These are phyloP conservation scores for Lagria hirta DNA, from an alignment of 2,888 invertebrate species.

Conservation along the genomic window DNA sequence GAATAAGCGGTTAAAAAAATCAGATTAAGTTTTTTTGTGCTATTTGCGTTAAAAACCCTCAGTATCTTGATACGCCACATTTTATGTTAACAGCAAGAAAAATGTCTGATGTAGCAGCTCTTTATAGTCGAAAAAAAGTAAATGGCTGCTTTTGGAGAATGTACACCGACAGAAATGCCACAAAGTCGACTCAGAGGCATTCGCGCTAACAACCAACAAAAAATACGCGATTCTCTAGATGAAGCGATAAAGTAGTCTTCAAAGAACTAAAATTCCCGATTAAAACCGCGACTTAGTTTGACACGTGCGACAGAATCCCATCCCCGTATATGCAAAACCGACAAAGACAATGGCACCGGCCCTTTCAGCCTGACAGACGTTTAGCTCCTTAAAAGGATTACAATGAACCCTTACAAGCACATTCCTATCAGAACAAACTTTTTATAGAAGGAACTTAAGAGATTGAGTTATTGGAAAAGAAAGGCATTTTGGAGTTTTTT, in stretches of 20 bases:
- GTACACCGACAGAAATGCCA: slow-evolving; percentile 35
- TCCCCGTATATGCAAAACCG: slow-evolving; percentile 13
- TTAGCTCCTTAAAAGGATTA: slow-evolving; percentile 20
- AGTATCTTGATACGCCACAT: no score
- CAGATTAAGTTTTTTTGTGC: no score
- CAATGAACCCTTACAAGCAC: slow-evolving; percentile 21
- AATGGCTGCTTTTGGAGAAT: slow-evolving; percentile 35
- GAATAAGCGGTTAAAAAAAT: no score
- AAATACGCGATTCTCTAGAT: slow-evolving; percentile 28
- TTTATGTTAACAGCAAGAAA: slow-evolving; percentile 37
- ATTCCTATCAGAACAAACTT: no score
- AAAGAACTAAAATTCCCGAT: slow-evolving; percentile 19
- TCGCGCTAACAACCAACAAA: slow-evolving; percentile 31
- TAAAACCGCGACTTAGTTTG: slow-evolving; percentile 16
- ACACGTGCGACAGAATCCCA: slow-evolving; percentile 10
- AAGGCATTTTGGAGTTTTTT: no score
- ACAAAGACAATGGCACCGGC: slow-evolving; percentile 12
- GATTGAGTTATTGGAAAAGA: no score
- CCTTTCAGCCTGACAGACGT: slow-evolving; percentile 15
- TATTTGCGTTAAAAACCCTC: no score
- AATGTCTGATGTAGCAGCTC: slow-evolving; percentile 36
- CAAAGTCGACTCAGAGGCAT: slow-evolving; percentile 33
- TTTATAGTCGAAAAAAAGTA: slow-evolving; percentile 40
- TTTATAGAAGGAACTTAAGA: no score
- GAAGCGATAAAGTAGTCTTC: slow-evolving; percentile 35